Conservation (phyloP, 2,888 invertebrate genomes). For the Sycophila texana region DNA sequence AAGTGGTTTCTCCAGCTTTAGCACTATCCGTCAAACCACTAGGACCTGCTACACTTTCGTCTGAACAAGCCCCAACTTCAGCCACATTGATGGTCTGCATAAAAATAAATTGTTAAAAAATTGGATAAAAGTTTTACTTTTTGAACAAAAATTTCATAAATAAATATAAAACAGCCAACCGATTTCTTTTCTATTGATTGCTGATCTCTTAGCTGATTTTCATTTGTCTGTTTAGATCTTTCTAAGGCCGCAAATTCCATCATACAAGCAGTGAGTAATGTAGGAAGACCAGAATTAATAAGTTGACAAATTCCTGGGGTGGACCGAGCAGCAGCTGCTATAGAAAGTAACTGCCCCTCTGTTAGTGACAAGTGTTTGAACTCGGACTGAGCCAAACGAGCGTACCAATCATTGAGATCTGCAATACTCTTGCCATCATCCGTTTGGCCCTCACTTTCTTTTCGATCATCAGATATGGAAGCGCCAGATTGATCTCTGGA, state of each 20-base stretch:
- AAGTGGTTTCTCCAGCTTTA: slow-evolving; percentile 71
- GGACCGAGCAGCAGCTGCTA: slow-evolving; percentile 89
- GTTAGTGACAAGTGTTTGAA: slow-evolving; percentile 78
- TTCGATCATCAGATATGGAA: slow-evolving; percentile 80
- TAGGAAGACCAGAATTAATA: slow-evolving; percentile 85
- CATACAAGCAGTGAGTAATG: slow-evolving; percentile 81
- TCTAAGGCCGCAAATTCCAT: slow-evolving; percentile 56
- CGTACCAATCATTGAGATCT: slow-evolving; percentile 78
- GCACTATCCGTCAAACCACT: slow-evolving; percentile 76
- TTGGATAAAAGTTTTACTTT: too few species aligned
- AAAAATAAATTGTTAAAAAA: neutral
- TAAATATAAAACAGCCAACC: slow-evolving; percentile 20
- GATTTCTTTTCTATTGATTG: slow-evolving; percentile 9
- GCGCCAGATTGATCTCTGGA: slow-evolving; percentile 77
- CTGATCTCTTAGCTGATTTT: slow-evolving; percentile 18
- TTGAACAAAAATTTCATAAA: neutral
- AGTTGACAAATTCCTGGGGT: slow-evolving; percentile 85
- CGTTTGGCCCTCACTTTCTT: slow-evolving; percentile 80
- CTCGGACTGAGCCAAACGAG: slow-evolving; percentile 78
- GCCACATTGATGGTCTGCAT: slow-evolving; percentile 22
- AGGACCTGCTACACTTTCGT: slow-evolving; percentile 24
- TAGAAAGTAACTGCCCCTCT: slow-evolving; percentile 84
- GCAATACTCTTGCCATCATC: slow-evolving; percentile 82
- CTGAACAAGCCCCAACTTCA: neutral
- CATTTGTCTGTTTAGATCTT: slow-evolving; percentile 32